These are phyloP conservation scores for Episyrphus balteatus DNA, from an alignment of 1,140 invertebrate genomes.

Conservation along the genomic window DNA sequence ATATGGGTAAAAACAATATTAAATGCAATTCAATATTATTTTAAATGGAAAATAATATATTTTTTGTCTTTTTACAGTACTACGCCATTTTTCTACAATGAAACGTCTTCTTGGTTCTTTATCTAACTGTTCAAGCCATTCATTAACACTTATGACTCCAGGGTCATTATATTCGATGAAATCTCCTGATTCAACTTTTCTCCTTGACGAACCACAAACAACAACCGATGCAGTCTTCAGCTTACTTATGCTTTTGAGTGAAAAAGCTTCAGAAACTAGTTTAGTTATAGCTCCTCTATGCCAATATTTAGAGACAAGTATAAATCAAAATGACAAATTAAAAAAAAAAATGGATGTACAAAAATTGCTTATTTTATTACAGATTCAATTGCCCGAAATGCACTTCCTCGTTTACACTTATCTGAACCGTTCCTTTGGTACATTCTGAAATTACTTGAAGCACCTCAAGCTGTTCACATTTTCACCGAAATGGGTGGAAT, in stretches of 20 bases:
- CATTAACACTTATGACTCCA: constrained; percentile 45
- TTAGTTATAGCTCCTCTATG: constrained; percentile 64
- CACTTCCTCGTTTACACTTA: constrained; percentile 43
- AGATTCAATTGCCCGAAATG: constrained; percentile 34
- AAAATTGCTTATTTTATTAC: not conserved
- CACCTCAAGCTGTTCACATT: constrained; percentile 49
- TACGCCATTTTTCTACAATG: constrained; percentile 70
- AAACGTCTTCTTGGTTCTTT: constrained; percentile 64
- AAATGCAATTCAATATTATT: not conserved
- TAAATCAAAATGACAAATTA: constrained; percentile 20
- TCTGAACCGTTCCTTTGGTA: constrained; percentile 69
- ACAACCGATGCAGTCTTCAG: constrained; percentile 76
- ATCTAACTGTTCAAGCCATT: constrained; percentile 56
- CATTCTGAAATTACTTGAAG: constrained; percentile 58
- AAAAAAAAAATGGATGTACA: not conserved
- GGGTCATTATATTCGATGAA: constrained; percentile 21
- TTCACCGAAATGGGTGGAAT: constrained; percentile 55
- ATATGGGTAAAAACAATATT: constrained; percentile 38
- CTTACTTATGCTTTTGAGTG: constrained; percentile 59
- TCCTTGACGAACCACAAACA: constrained; percentile 39
- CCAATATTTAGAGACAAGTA: constrained; percentile 57
- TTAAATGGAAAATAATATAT: constrained; percentile 2
- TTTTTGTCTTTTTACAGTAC: constrained; percentile 37
- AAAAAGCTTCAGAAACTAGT: constrained; percentile 57
- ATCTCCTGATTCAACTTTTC: constrained; percentile 44